Conservation (phyloP, 2,113 vertebrate species). For the Girardinichthys multiradiatus region DNA sequence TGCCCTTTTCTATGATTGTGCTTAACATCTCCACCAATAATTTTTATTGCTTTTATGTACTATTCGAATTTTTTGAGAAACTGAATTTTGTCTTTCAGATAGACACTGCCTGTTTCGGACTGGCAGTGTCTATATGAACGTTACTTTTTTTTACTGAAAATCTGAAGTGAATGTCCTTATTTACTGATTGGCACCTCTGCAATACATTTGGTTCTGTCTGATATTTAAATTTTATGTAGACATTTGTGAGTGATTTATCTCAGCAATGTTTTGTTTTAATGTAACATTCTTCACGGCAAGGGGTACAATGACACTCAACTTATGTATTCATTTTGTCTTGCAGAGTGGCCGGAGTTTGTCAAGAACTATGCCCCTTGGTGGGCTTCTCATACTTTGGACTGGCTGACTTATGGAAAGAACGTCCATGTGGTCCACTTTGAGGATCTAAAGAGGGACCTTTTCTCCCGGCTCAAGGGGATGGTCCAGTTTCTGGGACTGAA, state of each 20-base stretch:
- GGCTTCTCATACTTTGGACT: conserved; percentile 95
- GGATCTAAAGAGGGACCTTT: conserved; percentile 90
- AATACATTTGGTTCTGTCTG: too few species aligned
- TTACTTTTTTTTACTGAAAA: too few species aligned
- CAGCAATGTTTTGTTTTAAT: not conserved
- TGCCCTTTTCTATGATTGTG: not conserved
- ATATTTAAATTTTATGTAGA: too few species aligned
- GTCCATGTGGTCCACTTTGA: conserved; percentile 97
- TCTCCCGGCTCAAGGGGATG: conserved; percentile 89
- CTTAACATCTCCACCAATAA: not conserved
- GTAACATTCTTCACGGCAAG: not conserved
- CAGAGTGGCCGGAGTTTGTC: conserved; percentile 98
- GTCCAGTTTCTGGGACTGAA: conserved; percentile 86
- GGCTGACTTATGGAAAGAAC: conserved; percentile 88
- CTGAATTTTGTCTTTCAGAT: too few species aligned
- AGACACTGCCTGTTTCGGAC: too few species aligned
- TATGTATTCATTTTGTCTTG: not conserved
- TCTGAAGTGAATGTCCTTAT: too few species aligned
- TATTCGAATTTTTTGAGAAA: not conserved
- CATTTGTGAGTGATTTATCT: not conserved
- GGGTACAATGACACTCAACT: not conserved
- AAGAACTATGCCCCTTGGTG: conserved; percentile 96
- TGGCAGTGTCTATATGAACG: too few species aligned
- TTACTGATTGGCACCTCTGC: too few species aligned
- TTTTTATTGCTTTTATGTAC: not conserved